phyloP scores from a whole-genome alignment of 2,888 invertebrate species.

The Ophion slaviceki region DNA sequence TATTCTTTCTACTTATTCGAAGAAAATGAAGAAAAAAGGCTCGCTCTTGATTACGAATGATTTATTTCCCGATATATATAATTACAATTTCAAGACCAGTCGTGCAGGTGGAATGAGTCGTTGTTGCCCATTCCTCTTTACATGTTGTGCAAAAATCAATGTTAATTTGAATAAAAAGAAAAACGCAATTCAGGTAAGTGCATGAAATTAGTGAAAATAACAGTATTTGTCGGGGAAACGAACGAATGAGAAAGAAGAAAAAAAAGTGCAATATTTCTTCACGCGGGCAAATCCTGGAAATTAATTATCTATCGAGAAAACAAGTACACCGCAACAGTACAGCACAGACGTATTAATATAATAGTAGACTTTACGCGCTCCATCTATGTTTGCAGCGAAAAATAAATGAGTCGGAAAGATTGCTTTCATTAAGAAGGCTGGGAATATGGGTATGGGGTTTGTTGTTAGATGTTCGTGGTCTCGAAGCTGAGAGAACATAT shows the following conservation, averaged over 20 bases:
- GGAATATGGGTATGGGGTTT: constrained; percentile 35
- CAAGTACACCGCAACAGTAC: not conserved
- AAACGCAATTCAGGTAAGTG: not conserved
- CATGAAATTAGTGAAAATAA: not conserved
- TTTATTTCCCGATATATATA: not conserved
- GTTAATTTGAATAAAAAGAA: constrained; percentile 6
- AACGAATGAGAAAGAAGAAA: not conserved
- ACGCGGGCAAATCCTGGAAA: not conserved
- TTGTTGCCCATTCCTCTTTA: not conserved
- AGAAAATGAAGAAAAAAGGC: not conserved
- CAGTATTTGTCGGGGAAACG: not conserved
- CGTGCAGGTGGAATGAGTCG: not conserved
- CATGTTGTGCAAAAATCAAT: not conserved
- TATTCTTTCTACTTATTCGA: not conserved
- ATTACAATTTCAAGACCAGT: not conserved
- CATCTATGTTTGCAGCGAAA: constrained; percentile 29
- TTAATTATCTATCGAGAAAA: constrained; percentile 10
- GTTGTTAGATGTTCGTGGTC: constrained; percentile 11
- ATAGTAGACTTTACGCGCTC: constrained; percentile 5
- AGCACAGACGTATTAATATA: constrained; percentile 25
- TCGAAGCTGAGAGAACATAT: constrained; percentile 10
- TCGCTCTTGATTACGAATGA: not conserved
- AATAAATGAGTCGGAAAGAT: constrained; percentile 31
- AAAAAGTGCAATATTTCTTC: not conserved
- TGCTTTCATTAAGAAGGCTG: constrained; percentile 60